A percentile compares a stretch with the other conserved stretches of the same genome.
Evolutionary conservation across 2,113 vertebrate species (phyloP).

Genomic region (Eulemur rufifrons): DNA sequence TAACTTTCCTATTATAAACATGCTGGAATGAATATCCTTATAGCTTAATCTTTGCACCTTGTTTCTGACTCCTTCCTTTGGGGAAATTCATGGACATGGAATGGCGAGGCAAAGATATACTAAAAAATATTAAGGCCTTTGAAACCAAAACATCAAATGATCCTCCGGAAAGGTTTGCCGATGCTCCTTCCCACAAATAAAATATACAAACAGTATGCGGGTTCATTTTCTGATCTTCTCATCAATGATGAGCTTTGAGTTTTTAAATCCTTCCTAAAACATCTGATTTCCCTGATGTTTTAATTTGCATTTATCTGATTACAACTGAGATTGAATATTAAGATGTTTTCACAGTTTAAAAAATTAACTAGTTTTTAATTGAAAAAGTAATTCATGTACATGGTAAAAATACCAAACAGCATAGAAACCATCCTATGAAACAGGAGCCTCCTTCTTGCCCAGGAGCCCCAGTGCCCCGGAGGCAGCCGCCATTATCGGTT

Average conservation of each 20-base stretch:
- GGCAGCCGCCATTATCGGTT: not conserved
- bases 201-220: not conserved
- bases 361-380: constrained; percentile 67
- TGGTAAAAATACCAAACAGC: constrained; percentile 46
- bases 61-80: not conserved
- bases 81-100: not conserved
- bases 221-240: not conserved
- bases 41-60: not conserved
- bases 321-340: constrained; percentile 22
- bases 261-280: constrained; percentile 40
- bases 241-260: not conserved
- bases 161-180: not conserved
- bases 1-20: not conserved
- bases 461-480: accelerated
- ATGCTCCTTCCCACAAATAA: not conserved
- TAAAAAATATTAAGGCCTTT: not conserved
- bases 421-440: not conserved
- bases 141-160: not conserved
- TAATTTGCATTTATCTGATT: constrained; percentile 61
- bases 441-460: not conserved
- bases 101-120: not conserved
- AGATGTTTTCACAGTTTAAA: constrained; percentile 55
- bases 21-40: not conserved
- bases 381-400: constrained; percentile 35
- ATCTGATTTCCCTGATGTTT: constrained; percentile 29